Percentiles rank a stretch among this genome's conserved stretches.
These are phyloP conservation scores for Argentina silus DNA, from an alignment of 2,797 vertebrate genomes.

Conservation along the genomic window DNA sequence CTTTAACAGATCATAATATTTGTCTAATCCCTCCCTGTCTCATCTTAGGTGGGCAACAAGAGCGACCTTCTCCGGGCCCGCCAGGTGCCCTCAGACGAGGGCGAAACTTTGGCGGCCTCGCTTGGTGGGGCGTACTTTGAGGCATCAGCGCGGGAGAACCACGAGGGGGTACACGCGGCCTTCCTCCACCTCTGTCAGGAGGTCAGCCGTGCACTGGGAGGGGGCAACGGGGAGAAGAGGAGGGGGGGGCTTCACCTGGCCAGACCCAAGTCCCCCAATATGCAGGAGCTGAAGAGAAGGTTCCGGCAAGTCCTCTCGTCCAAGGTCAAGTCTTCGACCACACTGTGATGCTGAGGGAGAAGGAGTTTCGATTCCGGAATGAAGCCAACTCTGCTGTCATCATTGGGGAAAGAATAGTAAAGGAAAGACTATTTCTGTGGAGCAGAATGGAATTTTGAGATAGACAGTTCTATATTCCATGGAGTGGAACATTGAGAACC, in stretches of 20 bases:
- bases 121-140: constrained; percentile 86
- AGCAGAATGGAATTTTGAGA: background rate
- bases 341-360: constrained; percentile 66
- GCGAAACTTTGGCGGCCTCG: constrained; percentile 83
- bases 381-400: background rate
- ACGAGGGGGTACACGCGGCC: constrained; percentile 84
- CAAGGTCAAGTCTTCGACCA: constrained; percentile 84
- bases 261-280: constrained; percentile 92
- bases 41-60: constrained; percentile 86
- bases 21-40: background rate
- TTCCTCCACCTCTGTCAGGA: constrained; percentile 92
- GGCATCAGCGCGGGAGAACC: constrained; percentile 89
- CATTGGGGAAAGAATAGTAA: background rate
- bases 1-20: background rate
- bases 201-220: constrained; percentile 82
- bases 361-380: constrained; percentile 1
- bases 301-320: constrained; percentile 92
- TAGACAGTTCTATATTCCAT: background rate
- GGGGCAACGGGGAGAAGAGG: constrained; percentile 89
- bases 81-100: constrained; percentile 87
- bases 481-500: background rate
- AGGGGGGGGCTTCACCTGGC: constrained; percentile 88
- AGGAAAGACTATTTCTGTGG: background rate
- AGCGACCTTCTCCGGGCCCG: constrained; percentile 89
- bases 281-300: constrained; percentile 94